Conservation (phyloP, 1,140 invertebrate species). For the Ylistrum balloti region DNA sequence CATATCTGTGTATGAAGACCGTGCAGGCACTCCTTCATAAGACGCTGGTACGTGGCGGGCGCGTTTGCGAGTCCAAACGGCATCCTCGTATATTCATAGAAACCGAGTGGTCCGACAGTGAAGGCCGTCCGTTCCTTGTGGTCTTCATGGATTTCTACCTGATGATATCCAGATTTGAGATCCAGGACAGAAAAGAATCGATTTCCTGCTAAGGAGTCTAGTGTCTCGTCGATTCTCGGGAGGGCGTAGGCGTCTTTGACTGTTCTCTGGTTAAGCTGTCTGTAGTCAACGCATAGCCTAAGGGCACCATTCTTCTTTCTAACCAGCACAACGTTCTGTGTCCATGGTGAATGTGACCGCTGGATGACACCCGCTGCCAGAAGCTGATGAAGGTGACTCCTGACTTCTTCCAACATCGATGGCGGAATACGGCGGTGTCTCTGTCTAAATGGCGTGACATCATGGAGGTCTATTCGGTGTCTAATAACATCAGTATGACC, state of each 20-base stretch:
- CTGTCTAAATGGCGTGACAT: not conserved
- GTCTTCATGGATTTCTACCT: not conserved
- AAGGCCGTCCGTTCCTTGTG: not conserved
- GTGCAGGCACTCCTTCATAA: not conserved
- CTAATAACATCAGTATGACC: not conserved
- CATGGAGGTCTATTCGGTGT: not conserved
- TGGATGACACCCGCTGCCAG: not conserved
- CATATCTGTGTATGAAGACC: not conserved
- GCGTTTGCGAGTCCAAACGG: not conserved
- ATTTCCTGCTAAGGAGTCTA: not conserved
- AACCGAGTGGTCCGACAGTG: not conserved
- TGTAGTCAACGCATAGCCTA: not conserved
- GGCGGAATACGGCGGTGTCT: not conserved
- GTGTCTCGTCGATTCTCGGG: not conserved
- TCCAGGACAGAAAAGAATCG: not conserved
- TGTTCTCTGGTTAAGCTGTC: not conserved
- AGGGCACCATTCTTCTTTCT: not conserved
- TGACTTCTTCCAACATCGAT: not conserved
- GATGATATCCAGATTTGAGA: not conserved
- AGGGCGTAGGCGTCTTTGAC: not conserved
- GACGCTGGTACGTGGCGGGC: not conserved
- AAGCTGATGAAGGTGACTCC: not conserved
- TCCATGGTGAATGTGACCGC: not conserved
- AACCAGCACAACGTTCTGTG: not conserved
- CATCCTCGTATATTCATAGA: conserved; percentile 3